Evolutionary conservation across 2,797 vertebrate species (phyloP).

Genomic region (Ciconia nigra): DNA sequence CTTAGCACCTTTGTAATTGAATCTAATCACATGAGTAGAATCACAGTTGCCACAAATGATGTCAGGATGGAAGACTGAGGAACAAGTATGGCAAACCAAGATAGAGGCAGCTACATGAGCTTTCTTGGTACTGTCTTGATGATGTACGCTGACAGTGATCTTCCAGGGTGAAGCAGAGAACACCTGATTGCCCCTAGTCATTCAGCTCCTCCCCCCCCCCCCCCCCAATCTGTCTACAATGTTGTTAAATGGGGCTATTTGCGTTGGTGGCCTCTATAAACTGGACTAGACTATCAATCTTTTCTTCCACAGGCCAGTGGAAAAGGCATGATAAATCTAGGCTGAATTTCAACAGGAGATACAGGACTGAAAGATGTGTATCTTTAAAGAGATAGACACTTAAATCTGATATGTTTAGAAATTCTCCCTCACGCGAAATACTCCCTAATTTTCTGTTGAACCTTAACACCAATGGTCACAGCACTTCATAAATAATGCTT

Average conservation of each 20-base stretch:
- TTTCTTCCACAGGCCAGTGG: conserved; percentile 5
- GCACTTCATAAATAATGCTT: conserved; percentile 14
- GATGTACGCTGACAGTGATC: not conserved
- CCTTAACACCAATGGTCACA: not conserved
- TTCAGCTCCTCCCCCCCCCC: not conserved
- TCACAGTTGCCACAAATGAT: not conserved
- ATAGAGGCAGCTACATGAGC: not conserved
- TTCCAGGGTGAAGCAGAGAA: not conserved
- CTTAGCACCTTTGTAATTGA: not conserved
- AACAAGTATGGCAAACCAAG: not conserved
- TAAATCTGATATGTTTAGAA: conserved; percentile 39
- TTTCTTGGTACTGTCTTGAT: not conserved
- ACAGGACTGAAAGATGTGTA: not conserved
- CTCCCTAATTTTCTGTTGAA: conserved; percentile 33
- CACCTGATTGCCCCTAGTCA: conserved; percentile 13
- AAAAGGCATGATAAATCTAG: conserved; percentile 46
- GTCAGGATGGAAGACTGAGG: not conserved
- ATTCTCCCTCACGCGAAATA: not conserved
- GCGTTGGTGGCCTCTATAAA: conserved; percentile 22
- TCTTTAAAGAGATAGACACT: conserved; percentile 20
- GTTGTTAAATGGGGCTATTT: conserved; percentile 55
- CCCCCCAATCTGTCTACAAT: not conserved
- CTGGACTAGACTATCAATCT: conserved; percentile 36
- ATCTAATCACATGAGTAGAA: not conserved
- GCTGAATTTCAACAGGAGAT: conserved; percentile 9